A percentile compares a stretch with the other conserved stretches of the same genome.
These are phyloP conservation scores for Scaptomyza pallida DNA, from an alignment of 1,140 invertebrate genomes.

Conservation along the genomic window DNA sequence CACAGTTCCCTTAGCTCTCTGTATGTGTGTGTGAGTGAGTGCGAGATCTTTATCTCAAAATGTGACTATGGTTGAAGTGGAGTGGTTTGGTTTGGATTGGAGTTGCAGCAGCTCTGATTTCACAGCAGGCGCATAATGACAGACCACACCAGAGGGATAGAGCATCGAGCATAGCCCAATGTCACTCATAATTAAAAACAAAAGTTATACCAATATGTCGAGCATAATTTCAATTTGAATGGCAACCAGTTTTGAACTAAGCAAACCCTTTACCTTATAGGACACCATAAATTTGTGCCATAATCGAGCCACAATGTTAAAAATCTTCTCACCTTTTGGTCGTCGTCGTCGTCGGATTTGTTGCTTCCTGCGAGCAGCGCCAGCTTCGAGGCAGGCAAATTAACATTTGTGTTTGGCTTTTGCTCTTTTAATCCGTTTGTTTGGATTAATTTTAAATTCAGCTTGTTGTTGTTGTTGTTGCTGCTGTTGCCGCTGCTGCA, in stretches of 20 bases:
- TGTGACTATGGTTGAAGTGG: constrained; percentile 47
- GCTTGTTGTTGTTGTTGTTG: constrained; percentile 43
- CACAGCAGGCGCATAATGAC: constrained; percentile 62
- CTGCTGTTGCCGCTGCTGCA: constrained; percentile 28
- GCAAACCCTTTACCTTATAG: constrained; percentile 1
- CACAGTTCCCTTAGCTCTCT: constrained; percentile 8
- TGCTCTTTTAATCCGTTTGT: constrained; percentile 76
- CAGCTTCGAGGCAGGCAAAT: constrained; percentile 57
- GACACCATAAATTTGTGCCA: constrained; percentile 67
- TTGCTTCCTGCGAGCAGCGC: constrained; percentile 60
- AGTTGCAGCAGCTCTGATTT: constrained; percentile 73
- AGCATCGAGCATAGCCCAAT: constrained; percentile 18
- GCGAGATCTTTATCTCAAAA: constrained; percentile 73
- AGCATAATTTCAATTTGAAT: constrained; percentile 82
- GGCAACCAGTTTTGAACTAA: constrained; percentile 22
- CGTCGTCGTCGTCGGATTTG: constrained; percentile 7
- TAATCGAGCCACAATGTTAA: constrained; percentile 76
- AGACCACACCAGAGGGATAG: constrained; percentile 61
- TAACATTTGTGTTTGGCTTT: constrained; percentile 79
- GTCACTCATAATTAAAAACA: constrained; percentile 81
- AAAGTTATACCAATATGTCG: constrained; percentile 82
- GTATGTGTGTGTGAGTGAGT: constrained; percentile 33
- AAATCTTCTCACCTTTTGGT: constrained; percentile 79
- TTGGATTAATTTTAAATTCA: constrained; percentile 83
- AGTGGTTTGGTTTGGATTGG: not conserved